These are phyloP conservation scores for Odocoileus virginianus DNA, from an alignment of 2,113 vertebrate genomes.

Conservation along the genomic window DNA sequence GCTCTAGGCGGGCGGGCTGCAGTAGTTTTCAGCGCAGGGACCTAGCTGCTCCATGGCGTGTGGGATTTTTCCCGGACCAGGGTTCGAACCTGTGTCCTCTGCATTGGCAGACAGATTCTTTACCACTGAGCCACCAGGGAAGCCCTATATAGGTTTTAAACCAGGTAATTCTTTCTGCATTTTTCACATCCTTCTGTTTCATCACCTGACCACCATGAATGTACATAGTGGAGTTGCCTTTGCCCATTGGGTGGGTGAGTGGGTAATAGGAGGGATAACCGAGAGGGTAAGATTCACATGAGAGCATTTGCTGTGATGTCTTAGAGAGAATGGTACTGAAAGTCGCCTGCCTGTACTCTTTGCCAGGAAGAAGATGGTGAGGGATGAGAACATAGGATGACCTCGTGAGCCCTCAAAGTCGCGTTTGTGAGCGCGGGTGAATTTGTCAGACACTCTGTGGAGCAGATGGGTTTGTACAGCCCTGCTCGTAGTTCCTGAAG, in stretches of 20 bases:
- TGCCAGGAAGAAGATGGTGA: neutral
- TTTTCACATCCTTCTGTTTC: neutral
- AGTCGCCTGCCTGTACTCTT: neutral
- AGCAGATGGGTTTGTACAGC: neutral
- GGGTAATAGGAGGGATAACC: rapidly evolving
- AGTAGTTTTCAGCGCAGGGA: neutral
- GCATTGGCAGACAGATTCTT: neutral
- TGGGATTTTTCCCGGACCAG: neutral
- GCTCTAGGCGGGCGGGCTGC: neutral
- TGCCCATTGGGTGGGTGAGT: rapidly evolving
- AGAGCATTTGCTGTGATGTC: neutral
- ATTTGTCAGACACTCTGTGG: neutral
- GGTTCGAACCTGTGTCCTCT: neutral
- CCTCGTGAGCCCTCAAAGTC: neutral
- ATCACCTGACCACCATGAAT: no score
- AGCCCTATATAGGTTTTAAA: neutral
- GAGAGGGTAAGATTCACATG: rapidly evolving
- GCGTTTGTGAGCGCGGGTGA: neutral
- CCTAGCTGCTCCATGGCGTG: neutral
- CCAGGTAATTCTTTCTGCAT: neutral
- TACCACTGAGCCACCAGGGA: neutral
- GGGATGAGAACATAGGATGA: neutral
- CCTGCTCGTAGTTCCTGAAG: neutral
- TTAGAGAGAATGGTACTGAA: neutral
- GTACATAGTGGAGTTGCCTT: neutral